Base-by-base conservation (phyloP, 2,888 invertebrate genomes). In the Microdon myrmicae region DNA sequence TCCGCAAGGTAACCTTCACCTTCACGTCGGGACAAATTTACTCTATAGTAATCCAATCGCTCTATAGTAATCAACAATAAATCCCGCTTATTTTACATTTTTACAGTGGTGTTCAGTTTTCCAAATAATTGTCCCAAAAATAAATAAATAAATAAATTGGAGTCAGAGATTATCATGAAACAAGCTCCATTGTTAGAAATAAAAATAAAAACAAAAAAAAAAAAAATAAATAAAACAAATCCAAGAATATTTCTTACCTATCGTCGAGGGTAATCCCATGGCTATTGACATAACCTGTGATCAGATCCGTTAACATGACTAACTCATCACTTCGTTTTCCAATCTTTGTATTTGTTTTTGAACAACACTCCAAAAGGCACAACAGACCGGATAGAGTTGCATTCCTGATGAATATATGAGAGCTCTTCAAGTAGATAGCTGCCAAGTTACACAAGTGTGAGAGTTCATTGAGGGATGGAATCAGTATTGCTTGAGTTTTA, bases 291-390 rank as follows among this genome's bases (percentile, higher is more conserved):
- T 80, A 80, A 68, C 75, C 74, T 58, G 76, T 71, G 71, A 79
- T 77, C 70, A 79, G 71, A 68, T 75, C 77, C 69, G 79, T 73
- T 64, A 80, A 67, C 71, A 79, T 68, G 32, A 73, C 68, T 67
- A 80, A 70, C 72, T 80, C 80, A 60, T 80, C 80, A 70, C 79
- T 79, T 58, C 80, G 72, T 70, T 77, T 75, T 41, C 80, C 80
- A 68, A 80, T 79, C 38, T 77, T 75, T 22, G 80, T 80, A 64
- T 76, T 80, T 58, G 79, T 79, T 68, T 79, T 78, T 55, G 75
- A 73, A 68, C 79, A 78, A 68, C 78, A 76, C 69, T 80, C 80
- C 48, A 80, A 72, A 48, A 80, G 71, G 58, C 77, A 75, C 48
- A 80, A 72, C 61, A 80, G 69, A n/a, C 80, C 80, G 59, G 74